Evolutionary conservation across 2,888 invertebrate species (phyloP).

Genomic region (Uloborus plumipes): DNA sequence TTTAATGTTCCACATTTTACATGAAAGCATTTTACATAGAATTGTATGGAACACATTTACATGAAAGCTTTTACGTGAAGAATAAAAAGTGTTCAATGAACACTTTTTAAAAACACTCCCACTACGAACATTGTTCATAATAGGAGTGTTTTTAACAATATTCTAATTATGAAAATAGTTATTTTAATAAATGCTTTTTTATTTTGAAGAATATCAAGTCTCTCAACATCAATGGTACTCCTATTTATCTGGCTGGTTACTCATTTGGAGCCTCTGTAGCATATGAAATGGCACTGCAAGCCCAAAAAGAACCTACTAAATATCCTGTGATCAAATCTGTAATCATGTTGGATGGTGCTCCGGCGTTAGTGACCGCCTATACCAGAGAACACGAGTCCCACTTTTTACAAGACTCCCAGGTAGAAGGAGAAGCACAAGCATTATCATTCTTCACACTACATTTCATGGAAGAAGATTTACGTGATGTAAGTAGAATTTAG

Average conservation of each 20-base stretch:
- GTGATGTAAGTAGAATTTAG: conserved; percentile 16
- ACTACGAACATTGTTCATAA: no score
- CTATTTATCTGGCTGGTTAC: conserved; percentile 87
- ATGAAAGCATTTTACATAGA: no score
- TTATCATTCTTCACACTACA: conserved; percentile 87
- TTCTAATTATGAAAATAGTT: no score
- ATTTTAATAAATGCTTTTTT: no score
- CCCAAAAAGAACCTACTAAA: conserved; percentile 25
- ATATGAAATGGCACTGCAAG: conserved; percentile 87
- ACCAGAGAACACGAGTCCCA: conserved; percentile 73
- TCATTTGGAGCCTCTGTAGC: conserved; percentile 96
- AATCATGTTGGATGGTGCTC: conserved; percentile 91
- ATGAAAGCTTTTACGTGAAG: no score
- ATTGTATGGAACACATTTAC: no score
- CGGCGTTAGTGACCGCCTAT: conserved; percentile 80
- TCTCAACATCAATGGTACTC: conserved; percentile 73
- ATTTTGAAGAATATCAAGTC: conserved; percentile 78
- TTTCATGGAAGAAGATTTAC: conserved; percentile 76
- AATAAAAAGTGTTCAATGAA: no score
- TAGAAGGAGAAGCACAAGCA: conserved; percentile 73
- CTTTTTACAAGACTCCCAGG: conserved; percentile 25
- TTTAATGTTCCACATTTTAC: no score
- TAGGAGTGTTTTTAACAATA: no score
- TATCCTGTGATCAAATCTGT: conserved; percentile 73
- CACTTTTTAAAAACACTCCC: no score